Conservation (phyloP, 2,888 invertebrate genomes). For the Amphiduros pacificus region DNA sequence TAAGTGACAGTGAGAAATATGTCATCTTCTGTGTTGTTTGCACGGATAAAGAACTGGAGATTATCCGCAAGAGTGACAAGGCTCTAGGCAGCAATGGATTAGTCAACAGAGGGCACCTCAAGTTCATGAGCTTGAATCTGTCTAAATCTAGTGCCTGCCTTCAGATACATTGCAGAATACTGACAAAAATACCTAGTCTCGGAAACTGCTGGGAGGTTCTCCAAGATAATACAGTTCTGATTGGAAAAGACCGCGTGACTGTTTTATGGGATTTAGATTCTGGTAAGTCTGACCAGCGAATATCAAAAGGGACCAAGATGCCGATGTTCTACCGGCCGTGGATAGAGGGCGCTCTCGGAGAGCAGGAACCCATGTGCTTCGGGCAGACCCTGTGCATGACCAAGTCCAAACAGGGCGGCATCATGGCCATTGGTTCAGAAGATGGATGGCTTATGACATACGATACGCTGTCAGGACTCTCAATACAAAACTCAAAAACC, state of each 20-base stretch:
- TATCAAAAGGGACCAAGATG: constrained; percentile 23
- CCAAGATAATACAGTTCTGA: constrained; percentile 38
- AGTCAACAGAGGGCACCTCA: too few relatives aligned
- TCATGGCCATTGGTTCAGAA: constrained; percentile 8
- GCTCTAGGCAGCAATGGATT: too few relatives aligned
- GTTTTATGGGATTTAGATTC: constrained; percentile 47
- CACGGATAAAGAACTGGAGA: constrained; percentile 38
- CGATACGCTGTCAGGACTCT: constrained; percentile 1
- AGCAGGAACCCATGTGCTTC: constrained; percentile 1
- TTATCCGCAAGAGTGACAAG: constrained; percentile 27
- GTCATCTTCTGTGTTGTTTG: constrained; percentile 33
- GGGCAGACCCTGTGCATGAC: constrained; percentile 3
- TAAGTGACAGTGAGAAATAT: constrained; percentile 37
- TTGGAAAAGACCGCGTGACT: constrained; percentile 30
- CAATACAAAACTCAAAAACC: not conserved
- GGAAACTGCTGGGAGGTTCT: constrained; percentile 34
- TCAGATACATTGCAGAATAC: constrained; percentile 35
- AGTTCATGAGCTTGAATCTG: too few relatives aligned
- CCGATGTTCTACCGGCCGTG: constrained; percentile 22
- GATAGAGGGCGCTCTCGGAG: constrained; percentile 9
- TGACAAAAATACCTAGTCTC: constrained; percentile 44
- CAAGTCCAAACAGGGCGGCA: not conserved
- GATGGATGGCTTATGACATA: constrained; percentile 21
- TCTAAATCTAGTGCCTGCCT: too few relatives aligned
- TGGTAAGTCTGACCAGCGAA: constrained; percentile 43